Evolutionary conservation across 2,888 invertebrate genomes (phyloP), one percentile per base, ranked within the genome.

Genomic region (Ephialtes manifestator): DNA sequence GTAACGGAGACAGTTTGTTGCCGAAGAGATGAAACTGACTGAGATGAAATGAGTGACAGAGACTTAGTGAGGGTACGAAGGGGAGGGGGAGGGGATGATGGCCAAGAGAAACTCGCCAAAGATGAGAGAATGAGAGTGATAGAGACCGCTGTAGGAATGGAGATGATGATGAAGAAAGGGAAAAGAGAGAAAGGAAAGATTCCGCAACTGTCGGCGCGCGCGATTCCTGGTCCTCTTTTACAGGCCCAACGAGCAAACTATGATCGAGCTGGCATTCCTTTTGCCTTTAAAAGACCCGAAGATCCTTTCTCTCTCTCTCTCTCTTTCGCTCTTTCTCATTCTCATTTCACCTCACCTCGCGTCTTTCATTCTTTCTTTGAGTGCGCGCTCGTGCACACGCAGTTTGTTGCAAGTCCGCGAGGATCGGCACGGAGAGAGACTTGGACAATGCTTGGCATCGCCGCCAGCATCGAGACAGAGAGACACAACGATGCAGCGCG

Each of bases 181-280:
- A 71, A 86, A 83, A 89, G 77, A 81, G 83, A 88, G 87, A 88
- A 86, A 83, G 85, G 86, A 86, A 87, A 88, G 90, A 91, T 91
- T 91, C 89, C 90, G 90, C 90, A 88, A 91, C 89, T 88, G 90
- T 90, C 89, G 86, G 86, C 88, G 88, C 85, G 63, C 75, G 76
- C 75, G 82, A 76, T 89, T 89, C 88, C 87, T 89, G 87, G 88
- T 86, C 87, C 90, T 89, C 90, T 92, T 91, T 92, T 90, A 89
- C 88, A 89, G 78, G 88, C 87, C 90, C 88, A 87, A 92, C 91
- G 91, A 90, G 91, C 91, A 89, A 91, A 91, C 92, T 93, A 93
- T 92, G 93, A 93, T 92, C 87, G 89, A 88, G 87, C 84, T 91
- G 91, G 90, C 91, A 93, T 93, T 92, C 93, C 92, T 90, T 88